phyloP scores from a whole-genome alignment of 23 tunicate genomes.

The Diplosoma virens region DNA sequence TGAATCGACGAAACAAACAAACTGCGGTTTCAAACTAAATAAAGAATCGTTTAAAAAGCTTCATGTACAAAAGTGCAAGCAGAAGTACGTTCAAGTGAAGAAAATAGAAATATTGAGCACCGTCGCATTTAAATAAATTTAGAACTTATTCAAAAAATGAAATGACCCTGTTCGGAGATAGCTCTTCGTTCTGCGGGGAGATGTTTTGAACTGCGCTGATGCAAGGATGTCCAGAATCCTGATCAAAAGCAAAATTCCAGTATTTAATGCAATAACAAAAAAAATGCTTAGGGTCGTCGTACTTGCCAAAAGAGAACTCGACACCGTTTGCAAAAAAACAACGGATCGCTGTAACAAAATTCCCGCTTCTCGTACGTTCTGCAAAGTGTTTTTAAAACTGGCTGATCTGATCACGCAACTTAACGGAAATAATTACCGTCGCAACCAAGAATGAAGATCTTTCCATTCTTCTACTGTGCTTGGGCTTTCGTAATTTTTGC shows the following conservation, averaged over 20 bases:
- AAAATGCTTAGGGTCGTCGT: not conserved
- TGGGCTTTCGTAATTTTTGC: not conserved
- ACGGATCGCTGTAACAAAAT: conserved; percentile 36
- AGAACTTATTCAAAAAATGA: conserved; percentile 31
- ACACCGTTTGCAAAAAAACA: conserved; percentile 66
- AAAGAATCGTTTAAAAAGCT: no score
- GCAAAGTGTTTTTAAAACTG: not conserved
- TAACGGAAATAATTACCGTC: not conserved
- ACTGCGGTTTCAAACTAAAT: no score
- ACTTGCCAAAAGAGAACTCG: conserved; percentile 79
- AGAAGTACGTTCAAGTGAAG: no score
- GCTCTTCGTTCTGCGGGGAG: not conserved
- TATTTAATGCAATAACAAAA: no score
- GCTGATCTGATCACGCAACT: not conserved
- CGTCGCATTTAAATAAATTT: not conserved
- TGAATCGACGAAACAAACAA: no score
- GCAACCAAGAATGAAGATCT: conserved; percentile 1
- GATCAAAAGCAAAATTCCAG: conserved; percentile 1
- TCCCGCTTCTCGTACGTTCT: conserved; percentile 45
- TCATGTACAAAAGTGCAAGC: no score
- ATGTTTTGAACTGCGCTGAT: conserved; percentile 1
- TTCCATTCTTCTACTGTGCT: conserved; percentile 18
- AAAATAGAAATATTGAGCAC: no score
- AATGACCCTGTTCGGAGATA: conserved; percentile 45
- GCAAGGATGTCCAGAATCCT: conserved; percentile 81